These are phyloP conservation scores for Phycodurus eques DNA, from an alignment of 2,113 vertebrate genomes.

Conservation along the genomic window DNA sequence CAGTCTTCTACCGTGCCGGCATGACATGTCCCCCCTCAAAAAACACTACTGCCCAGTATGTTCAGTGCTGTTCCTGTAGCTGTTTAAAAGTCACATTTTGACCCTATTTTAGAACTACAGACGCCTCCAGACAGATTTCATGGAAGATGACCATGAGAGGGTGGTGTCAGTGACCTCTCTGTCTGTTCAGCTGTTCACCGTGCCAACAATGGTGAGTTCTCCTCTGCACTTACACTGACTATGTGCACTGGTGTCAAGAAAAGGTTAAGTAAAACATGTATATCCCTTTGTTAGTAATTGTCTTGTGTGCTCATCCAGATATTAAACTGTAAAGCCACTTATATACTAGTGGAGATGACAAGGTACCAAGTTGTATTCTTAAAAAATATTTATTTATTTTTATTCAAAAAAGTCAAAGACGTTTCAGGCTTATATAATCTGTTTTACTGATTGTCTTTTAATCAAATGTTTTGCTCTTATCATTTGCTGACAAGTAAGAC, in stretches of 20 bases:
- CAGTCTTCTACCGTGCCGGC: no score
- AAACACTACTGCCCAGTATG: not conserved
- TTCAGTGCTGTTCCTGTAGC: no score
- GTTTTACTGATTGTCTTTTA: not conserved
- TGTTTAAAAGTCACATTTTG: slow-evolving; percentile 67
- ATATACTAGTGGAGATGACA: not conserved
- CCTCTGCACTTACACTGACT: slow-evolving; percentile 64
- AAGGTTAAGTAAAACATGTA: not conserved
- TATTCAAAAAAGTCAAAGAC: no score
- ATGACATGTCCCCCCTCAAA: no score
- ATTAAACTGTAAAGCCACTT: not conserved
- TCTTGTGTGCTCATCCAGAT: not conserved
- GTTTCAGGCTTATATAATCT: no score
- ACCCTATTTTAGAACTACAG: slow-evolving; percentile 89
- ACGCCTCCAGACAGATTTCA: slow-evolving; percentile 98
- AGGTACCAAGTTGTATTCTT: not conserved
- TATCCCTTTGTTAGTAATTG: no score
- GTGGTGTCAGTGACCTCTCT: slow-evolving; percentile 97
- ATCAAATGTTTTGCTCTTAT: not conserved
- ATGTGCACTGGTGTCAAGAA: slow-evolving; percentile 29
- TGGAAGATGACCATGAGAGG: slow-evolving; percentile 98
- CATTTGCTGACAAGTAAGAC: no score
- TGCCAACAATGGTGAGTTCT: slow-evolving; percentile 96
- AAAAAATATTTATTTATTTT: no score
- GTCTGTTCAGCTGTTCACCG: slow-evolving; percentile 99